Percentiles rank a stretch among this genome's conserved stretches.
These are phyloP conservation scores for Centropus bengalensis DNA, from an alignment of 2,113 vertebrate species.

Conservation along the genomic window DNA sequence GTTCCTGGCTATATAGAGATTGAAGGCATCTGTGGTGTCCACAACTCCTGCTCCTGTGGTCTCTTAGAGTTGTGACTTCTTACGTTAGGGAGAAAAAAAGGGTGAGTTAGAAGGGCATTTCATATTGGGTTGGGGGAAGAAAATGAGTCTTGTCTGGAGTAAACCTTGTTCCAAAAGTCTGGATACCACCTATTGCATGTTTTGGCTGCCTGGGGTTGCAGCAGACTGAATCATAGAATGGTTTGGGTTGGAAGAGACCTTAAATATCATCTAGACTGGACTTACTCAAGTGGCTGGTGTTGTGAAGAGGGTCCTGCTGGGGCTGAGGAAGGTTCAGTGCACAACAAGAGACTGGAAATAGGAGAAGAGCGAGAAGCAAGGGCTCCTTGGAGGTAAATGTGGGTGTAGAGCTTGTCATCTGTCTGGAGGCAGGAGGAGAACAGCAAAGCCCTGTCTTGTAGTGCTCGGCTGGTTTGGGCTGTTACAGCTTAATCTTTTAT, in stretches of 20 bases:
- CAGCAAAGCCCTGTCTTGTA: background rate
- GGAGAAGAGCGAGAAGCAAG: background rate
- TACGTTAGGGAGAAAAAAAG: background rate
- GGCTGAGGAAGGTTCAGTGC: background rate
- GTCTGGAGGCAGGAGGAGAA: background rate
- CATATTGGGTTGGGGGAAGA: fast-evolving
- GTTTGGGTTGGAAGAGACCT: too few species aligned
- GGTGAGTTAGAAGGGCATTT: background rate
- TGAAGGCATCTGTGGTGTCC: background rate
- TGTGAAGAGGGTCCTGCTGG: background rate
- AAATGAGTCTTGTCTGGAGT: background rate
- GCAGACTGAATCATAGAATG: background rate
- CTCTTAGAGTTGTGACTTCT: background rate
- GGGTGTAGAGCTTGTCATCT: background rate
- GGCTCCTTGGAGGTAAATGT: background rate
- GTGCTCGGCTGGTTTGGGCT: background rate
- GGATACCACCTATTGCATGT: fast-evolving
- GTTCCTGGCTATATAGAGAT: background rate
- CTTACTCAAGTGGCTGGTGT: background rate
- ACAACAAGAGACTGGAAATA: background rate
- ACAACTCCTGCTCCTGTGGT: background rate
- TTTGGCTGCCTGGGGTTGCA: background rate
- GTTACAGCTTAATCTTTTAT: background rate
- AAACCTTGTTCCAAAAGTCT: background rate
- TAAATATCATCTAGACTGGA: too few species aligned